Conservation (phyloP, 2,113 vertebrate species). For the Gasterosteus nipponicus region DNA sequence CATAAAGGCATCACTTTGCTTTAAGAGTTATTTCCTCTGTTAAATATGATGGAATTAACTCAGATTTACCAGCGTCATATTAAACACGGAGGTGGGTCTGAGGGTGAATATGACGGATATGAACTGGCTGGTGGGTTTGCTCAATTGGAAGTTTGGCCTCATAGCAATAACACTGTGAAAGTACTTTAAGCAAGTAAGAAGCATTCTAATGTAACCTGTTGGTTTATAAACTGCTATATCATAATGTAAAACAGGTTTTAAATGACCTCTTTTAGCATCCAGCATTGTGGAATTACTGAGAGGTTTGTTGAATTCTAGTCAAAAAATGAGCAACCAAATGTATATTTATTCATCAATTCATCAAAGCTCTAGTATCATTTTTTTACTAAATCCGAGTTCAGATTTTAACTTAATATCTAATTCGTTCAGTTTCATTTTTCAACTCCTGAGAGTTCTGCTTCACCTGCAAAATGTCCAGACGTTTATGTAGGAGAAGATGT, state of each 20-base stretch:
- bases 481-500: neutral
- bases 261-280: neutral
- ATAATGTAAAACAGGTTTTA: neutral
- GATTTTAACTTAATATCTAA: neutral
- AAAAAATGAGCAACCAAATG: neutral
- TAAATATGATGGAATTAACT: conserved; percentile 70
- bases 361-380: too few species aligned
- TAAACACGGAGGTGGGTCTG: conserved; percentile 40
- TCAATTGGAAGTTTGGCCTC: neutral
- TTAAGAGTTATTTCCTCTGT: conserved; percentile 50
- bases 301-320: neutral
- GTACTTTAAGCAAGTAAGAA: neutral
- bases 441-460: neutral
- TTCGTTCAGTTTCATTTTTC: neutral
- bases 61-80: conserved; percentile 52
- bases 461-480: neutral
- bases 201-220: neutral
- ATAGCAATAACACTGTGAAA: neutral
- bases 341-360: too few species aligned
- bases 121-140: neutral
- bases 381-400: neutral
- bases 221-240: neutral
- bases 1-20: conserved; percentile 61
- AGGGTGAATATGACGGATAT: conserved; percentile 7
- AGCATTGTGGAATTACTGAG: neutral